A percentile compares a stretch with the other conserved stretches of the same genome.
phyloP scores from a whole-genome alignment of 2,797 vertebrate genomes.

The Crotalus adamanteus region DNA sequence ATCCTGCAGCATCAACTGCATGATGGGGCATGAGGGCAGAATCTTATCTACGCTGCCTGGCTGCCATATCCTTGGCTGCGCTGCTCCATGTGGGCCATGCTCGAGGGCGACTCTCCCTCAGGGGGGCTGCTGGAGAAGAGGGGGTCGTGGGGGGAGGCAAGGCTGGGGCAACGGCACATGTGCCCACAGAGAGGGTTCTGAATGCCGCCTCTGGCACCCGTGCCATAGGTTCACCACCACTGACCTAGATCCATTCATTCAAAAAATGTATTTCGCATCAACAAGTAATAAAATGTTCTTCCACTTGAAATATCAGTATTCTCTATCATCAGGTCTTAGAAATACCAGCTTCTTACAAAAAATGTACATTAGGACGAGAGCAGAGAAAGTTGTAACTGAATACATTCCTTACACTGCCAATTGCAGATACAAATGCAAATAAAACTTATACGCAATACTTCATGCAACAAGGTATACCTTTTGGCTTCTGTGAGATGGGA shows the following conservation, averaged over 20 bases:
- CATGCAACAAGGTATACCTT: slow-evolving; percentile 31
- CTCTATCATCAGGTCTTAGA: background rate
- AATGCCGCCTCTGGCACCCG: no score
- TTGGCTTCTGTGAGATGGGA: slow-evolving; percentile 7
- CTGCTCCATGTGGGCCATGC: no score
- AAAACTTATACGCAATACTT: background rate
- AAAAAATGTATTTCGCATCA: background rate
- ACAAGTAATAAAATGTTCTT: background rate
- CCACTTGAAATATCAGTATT: background rate
- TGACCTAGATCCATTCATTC: background rate
- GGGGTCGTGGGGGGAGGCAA: no score
- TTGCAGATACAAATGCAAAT: background rate
- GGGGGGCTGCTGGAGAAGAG: no score
- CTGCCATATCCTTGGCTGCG: no score
- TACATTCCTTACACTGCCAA: background rate
- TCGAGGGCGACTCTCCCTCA: no score
- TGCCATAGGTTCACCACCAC: no score
- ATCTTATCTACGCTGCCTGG: no score
- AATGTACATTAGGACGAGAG: background rate
- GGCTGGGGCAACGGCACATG: no score
- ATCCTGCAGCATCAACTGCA: no score
- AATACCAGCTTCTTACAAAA: background rate
- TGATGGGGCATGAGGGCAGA: no score
- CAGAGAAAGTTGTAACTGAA: background rate
- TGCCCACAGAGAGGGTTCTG: no score